phyloP scores from a whole-genome alignment of 2,797 vertebrate genomes.

The Okamejei kenojei region DNA sequence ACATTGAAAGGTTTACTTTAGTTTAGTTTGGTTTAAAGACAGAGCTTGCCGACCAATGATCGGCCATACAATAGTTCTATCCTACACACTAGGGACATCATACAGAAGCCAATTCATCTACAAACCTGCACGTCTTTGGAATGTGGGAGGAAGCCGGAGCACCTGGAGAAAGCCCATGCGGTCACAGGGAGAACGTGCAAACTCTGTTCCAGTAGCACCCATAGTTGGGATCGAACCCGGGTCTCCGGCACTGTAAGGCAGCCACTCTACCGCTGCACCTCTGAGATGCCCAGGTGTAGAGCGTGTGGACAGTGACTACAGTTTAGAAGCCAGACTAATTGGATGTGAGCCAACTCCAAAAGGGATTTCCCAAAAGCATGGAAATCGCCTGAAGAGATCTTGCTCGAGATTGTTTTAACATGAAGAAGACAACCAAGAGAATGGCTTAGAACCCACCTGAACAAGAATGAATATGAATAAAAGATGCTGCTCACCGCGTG shows the following conservation, averaged over 20 bases:
- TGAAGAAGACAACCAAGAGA: not conserved
- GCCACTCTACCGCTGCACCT: not conserved
- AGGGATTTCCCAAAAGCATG: not conserved
- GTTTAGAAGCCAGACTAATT: not conserved
- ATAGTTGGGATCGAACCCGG: too few relatives aligned
- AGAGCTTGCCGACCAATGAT: too few relatives aligned
- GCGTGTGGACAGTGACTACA: not conserved
- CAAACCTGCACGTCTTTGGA: too few relatives aligned
- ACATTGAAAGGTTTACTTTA: not conserved
- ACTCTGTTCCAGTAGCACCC: too few relatives aligned
- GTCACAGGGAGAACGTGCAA: too few relatives aligned
- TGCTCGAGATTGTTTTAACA: constrained; percentile 17
- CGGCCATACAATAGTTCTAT: too few relatives aligned
- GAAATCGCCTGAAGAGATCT: not conserved
- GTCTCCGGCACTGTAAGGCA: not conserved
- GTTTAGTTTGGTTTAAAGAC: too few relatives aligned
- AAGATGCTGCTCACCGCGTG: not conserved
- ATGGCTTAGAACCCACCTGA: not conserved
- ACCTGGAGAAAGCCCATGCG: too few relatives aligned
- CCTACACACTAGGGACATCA: too few relatives aligned
- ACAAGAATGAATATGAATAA: constrained; percentile 5
- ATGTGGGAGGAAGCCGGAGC: too few relatives aligned
- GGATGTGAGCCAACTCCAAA: not conserved
- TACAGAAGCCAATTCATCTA: too few relatives aligned
- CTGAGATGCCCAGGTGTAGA: too few relatives aligned